Percentiles rank a stretch among this genome's conserved stretches.
Evolutionary conservation across 1,140 invertebrate species (phyloP).

Genomic region (Batillaria attramentaria): DNA sequence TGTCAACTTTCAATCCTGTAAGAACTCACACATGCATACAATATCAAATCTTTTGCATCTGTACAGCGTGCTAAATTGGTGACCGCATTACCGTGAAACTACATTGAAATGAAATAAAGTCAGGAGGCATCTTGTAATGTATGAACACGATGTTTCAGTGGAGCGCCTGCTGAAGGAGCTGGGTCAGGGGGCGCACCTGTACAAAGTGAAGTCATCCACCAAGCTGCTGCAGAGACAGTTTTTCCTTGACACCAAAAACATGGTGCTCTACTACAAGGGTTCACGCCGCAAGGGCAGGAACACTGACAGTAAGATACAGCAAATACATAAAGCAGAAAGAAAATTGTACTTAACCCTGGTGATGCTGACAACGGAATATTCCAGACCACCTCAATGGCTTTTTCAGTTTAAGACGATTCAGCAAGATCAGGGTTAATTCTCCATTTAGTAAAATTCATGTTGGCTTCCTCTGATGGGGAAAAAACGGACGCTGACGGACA

Average conservation of each 20-base stretch:
- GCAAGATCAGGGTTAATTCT: too few relatives aligned
- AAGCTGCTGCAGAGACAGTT: slow-evolving; percentile 53
- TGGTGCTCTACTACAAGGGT: slow-evolving; percentile 54
- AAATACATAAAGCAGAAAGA: too few relatives aligned
- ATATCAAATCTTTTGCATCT: slow-evolving; percentile 14
- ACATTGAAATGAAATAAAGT: slow-evolving; percentile 25
- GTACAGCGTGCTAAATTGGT: background rate
- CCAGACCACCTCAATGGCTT: background rate
- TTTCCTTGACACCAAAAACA: slow-evolving; percentile 54
- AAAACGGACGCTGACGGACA: too few relatives aligned
- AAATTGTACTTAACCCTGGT: background rate
- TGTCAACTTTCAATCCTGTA: too few relatives aligned
- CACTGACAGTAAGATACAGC: slow-evolving; percentile 44
- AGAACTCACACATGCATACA: too few relatives aligned
- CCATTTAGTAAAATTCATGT: too few relatives aligned
- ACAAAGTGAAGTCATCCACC: slow-evolving; percentile 55
- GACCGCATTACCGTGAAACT: slow-evolving; percentile 7
- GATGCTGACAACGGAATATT: too few relatives aligned
- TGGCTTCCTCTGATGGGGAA: too few relatives aligned
- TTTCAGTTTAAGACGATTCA: background rate
- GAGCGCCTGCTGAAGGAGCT: slow-evolving; percentile 48
- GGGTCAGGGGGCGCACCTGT: slow-evolving; percentile 42
- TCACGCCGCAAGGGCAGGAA: slow-evolving; percentile 51
- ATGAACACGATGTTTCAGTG: slow-evolving; percentile 53
- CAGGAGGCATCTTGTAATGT: slow-evolving; percentile 28